Conservation (phyloP, 2,888 invertebrate species). For the Drosophila leonis region DNA sequence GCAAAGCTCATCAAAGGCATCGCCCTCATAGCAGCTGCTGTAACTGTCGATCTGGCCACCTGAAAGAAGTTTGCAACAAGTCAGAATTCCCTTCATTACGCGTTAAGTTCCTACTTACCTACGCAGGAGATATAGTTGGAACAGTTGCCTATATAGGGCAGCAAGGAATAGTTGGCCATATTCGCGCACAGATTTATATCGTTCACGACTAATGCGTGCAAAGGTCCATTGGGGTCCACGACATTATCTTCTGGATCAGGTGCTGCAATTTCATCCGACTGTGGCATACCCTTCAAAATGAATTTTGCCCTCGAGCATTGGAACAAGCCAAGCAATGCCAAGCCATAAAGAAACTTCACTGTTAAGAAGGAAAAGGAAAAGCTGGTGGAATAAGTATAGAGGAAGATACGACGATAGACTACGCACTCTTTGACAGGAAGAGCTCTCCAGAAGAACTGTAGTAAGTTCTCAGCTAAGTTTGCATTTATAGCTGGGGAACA, state of each 20-base stretch:
- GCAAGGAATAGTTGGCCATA: slow-evolving; percentile 46
- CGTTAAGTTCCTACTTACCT: slow-evolving; percentile 16
- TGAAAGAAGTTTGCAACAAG: background rate
- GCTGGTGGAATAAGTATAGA: background rate
- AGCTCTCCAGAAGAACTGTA: slow-evolving; percentile 42
- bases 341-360: slow-evolving; percentile 42
- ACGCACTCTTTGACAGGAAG: slow-evolving; percentile 53
- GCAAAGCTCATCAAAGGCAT: accelerated
- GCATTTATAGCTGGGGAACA: slow-evolving; percentile 60
- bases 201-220: slow-evolving; percentile 16
- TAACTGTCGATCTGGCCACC: background rate
- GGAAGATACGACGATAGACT: background rate
- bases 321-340: slow-evolving; percentile 34
- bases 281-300: background rate
- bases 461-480: background rate
- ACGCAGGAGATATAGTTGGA: slow-evolving; percentile 63
- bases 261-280: slow-evolving; percentile 32
- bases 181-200: slow-evolving; percentile 57
- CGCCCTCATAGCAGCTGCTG: slow-evolving; percentile 44
- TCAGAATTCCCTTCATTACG: no score
- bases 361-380: background rate
- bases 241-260: slow-evolving; percentile 32
- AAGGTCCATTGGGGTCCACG: background rate
- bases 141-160: slow-evolving; percentile 65
- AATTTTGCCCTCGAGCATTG: slow-evolving; percentile 1